These are phyloP conservation scores for Sapajus apella DNA, from an alignment of 2,113 vertebrate genomes.

Conservation along the genomic window DNA sequence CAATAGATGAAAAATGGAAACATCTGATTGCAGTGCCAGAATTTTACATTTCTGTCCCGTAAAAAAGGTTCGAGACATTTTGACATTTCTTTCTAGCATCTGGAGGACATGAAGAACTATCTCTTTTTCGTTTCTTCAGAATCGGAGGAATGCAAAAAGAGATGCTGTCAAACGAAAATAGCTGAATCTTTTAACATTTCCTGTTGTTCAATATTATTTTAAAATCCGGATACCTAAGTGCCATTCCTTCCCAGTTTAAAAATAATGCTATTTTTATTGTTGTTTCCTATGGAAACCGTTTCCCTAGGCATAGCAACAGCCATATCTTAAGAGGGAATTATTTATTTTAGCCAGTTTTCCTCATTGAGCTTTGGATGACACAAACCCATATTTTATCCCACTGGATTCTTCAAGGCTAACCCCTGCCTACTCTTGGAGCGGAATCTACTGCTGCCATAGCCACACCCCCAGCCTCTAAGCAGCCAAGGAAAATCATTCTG, in stretches of 20 bases:
- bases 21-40: background rate
- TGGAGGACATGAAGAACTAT: background rate
- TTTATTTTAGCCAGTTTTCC: conserved; percentile 31
- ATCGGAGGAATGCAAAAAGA: background rate
- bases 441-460: background rate
- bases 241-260: conserved; percentile 41
- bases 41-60: background rate
- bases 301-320: background rate
- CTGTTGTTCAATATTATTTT: conserved; percentile 41
- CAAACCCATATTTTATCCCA: background rate
- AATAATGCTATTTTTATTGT: conserved; percentile 55
- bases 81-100: background rate
- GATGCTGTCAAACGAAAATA: background rate
- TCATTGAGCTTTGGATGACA: background rate
- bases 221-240: conserved; percentile 47
- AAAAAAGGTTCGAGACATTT: background rate
- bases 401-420: background rate
- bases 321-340: background rate
- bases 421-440: background rate
- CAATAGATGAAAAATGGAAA: background rate
- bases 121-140: background rate
- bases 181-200: background rate
- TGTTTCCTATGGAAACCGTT: conserved; percentile 58
- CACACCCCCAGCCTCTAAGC: background rate
- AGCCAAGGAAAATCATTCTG: background rate